phyloP scores from a whole-genome alignment of 2,797 vertebrate genomes.

The Lagodon rhomboides region DNA sequence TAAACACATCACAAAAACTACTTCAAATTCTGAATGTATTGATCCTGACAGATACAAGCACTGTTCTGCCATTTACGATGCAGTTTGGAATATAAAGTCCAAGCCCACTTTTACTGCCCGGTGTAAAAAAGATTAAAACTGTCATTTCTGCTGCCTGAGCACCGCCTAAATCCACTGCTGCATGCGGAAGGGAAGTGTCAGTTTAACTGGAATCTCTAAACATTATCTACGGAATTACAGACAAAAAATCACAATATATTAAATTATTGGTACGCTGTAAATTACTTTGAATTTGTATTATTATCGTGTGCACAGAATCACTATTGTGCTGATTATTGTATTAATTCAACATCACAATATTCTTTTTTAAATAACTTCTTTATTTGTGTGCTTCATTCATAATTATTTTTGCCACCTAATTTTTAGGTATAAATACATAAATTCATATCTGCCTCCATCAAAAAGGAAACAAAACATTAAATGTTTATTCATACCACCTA shows the following conservation, averaged over 20 bases:
- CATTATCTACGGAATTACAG: background rate
- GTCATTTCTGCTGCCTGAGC: constrained; percentile 18
- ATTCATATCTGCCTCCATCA: background rate
- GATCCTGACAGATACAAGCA: constrained; percentile 65
- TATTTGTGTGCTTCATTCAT: background rate
- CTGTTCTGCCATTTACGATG: constrained; percentile 28
- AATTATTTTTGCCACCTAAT: background rate
- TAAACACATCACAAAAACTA: constrained; percentile 71
- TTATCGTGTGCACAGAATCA: background rate
- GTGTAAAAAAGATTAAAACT: constrained; percentile 29
- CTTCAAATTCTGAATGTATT: constrained; percentile 75
- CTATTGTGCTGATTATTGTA: background rate
- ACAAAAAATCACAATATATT: background rate
- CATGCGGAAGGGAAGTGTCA: background rate
- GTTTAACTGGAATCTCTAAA: background rate
- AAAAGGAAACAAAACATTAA: background rate
- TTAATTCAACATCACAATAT: background rate
- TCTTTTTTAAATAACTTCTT: background rate
- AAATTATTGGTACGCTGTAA: background rate
- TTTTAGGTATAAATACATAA: background rate
- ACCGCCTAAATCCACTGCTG: constrained; percentile 2
- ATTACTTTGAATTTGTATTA: background rate
- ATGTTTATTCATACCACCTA: background rate
- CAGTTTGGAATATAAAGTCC: constrained; percentile 56
- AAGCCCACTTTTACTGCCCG: constrained; percentile 23